Evolutionary conservation across 2,888 invertebrate genomes (phyloP).

Genomic region (Fragum fragum): DNA sequence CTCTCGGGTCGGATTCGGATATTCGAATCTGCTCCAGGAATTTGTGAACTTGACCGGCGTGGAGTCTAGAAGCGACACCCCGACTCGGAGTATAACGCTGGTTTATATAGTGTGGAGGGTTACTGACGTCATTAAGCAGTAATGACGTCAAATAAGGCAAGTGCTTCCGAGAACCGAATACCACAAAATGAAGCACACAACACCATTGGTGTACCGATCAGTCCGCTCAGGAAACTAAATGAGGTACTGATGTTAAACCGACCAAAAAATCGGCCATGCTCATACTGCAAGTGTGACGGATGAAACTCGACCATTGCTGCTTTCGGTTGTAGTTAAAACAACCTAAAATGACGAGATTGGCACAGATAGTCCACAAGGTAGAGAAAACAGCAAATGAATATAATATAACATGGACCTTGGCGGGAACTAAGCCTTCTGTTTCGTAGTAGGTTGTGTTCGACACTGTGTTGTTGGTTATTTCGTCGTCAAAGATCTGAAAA

Average conservation of each 20-base stretch:
- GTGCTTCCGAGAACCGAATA: background rate
- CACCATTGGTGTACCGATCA: background rate
- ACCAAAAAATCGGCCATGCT: background rate
- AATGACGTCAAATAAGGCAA: too few species aligned
- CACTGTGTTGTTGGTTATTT: too few species aligned
- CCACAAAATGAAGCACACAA: background rate
- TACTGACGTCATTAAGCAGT: too few species aligned
- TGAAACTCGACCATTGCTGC: background rate
- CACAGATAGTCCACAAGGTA: background rate
- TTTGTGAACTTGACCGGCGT: too few species aligned
- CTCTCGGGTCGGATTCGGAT: too few species aligned
- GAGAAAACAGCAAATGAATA: background rate
- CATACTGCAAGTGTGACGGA: constrained; percentile 13
- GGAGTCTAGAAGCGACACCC: too few species aligned
- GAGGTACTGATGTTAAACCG: background rate
- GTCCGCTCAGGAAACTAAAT: background rate
- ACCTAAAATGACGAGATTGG: constrained; percentile 12
- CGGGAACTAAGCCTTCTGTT: too few species aligned
- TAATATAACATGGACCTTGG: background rate
- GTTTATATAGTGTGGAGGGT: too few species aligned
- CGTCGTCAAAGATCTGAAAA: too few species aligned
- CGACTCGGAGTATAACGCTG: too few species aligned
- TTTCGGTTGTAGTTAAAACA: background rate
- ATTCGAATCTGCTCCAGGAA: too few species aligned
- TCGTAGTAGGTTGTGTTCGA: too few species aligned